phyloP scores from a whole-genome alignment of 92 coral and sea anemone genomes.

The Epizoanthus ramosus region DNA sequence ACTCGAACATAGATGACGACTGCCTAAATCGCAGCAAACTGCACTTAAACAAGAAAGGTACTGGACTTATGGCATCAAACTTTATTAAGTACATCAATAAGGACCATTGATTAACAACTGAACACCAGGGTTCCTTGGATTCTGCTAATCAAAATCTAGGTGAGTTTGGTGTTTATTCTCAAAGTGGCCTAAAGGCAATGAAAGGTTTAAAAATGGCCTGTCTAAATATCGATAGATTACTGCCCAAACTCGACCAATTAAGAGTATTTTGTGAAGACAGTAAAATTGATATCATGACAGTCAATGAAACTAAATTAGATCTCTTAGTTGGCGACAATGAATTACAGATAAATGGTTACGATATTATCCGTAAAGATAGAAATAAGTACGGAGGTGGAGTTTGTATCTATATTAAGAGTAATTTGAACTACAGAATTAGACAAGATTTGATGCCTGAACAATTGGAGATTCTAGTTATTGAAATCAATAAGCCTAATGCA shows the following conservation, averaged over 20 bases:
- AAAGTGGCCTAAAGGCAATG: slow-evolving; percentile 13
- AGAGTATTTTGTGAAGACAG: no score
- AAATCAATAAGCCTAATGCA: no score
- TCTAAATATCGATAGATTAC: no score
- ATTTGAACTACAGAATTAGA: not conserved
- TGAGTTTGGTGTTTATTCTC: slow-evolving; percentile 10
- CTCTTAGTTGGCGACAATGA: no score
- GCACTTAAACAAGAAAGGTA: slow-evolving; percentile 15
- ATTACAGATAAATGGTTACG: not conserved
- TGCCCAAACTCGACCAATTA: no score
- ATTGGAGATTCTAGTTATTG: not conserved
- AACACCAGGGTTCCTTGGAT: slow-evolving; percentile 4
- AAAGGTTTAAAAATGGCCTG: not conserved
- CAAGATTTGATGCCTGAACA: not conserved
- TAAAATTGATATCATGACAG: no score
- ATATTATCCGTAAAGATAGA: slow-evolving; percentile 7
- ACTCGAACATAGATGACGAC: slow-evolving; percentile 6
- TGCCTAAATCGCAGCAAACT: slow-evolving; percentile 1
- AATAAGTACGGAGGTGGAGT: slow-evolving; percentile 1
- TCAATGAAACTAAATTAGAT: no score
- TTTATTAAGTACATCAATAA: not conserved
- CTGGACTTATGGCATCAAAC: slow-evolving; percentile 8
- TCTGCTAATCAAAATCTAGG: slow-evolving; percentile 20
- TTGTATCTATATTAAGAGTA: not conserved
- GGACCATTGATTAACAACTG: not conserved